Evolutionary conservation across 2,113 vertebrate species (phyloP).

Genomic region (Ceratotherium simum): DNA sequence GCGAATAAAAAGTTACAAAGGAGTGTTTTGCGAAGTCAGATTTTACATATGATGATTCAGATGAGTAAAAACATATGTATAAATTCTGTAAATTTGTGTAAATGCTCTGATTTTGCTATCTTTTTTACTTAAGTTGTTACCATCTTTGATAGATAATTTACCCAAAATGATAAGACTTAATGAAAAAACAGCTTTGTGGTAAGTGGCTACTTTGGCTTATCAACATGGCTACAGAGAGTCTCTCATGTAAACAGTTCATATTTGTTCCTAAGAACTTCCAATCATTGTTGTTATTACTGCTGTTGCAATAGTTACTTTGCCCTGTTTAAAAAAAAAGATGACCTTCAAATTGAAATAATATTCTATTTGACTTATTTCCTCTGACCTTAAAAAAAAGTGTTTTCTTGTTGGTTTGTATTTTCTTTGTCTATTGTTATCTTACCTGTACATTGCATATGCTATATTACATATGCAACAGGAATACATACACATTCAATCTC

Average conservation of each 20-base stretch:
- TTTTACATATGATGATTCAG: background rate
- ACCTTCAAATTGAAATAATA: background rate
- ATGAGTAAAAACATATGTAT: background rate
- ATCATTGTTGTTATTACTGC: background rate
- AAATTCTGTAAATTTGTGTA: background rate
- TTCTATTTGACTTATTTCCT: background rate
- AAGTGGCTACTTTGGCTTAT: background rate
- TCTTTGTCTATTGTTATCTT: background rate
- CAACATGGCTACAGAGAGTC: background rate
- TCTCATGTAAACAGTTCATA: background rate
- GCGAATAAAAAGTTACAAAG: background rate
- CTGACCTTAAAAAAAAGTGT: background rate
- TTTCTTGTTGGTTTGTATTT: background rate
- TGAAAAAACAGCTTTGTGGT: background rate
- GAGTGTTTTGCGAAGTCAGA: background rate
- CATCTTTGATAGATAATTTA: background rate
- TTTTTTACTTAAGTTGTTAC: background rate
- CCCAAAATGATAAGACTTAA: background rate
- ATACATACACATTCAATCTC: background rate
- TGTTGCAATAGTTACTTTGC: background rate
- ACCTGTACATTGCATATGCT: background rate
- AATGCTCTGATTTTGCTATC: background rate
- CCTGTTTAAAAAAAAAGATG: background rate
- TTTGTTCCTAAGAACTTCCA: conserved; percentile 11
- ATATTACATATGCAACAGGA: background rate